Conservation (phyloP, 2,888 invertebrate genomes). For the Mayetiola destructor region DNA sequence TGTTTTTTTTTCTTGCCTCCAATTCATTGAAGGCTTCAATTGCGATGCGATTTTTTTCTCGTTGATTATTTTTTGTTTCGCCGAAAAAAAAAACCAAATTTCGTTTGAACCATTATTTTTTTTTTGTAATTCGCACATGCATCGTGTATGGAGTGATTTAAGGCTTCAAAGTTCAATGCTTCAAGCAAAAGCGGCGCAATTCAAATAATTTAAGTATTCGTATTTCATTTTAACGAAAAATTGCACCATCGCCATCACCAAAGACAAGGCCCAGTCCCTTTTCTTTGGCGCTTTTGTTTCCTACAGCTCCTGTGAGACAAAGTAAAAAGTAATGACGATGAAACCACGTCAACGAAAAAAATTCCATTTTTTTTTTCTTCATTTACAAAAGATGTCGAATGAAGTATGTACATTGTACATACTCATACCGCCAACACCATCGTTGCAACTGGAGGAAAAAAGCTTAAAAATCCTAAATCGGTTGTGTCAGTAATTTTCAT, state of each 20-base stretch:
- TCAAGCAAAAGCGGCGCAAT: too few relatives aligned
- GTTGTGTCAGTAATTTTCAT: constrained; percentile 11
- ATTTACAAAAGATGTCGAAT: constrained; percentile 6
- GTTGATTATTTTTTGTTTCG: too few relatives aligned
- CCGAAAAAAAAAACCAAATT: background rate
- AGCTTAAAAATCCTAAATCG: background rate
- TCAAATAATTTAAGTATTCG: background rate
- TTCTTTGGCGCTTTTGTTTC: background rate
- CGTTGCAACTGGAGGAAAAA: background rate
- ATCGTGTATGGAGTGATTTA: too few relatives aligned
- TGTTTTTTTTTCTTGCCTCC: background rate
- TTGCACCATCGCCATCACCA: background rate
- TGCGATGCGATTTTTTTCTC: too few relatives aligned
- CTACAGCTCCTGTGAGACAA: background rate
- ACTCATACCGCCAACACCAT: background rate
- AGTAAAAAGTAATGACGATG: constrained; percentile 1
- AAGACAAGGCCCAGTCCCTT: background rate
- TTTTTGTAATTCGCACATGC: too few relatives aligned
- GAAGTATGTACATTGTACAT: too few relatives aligned
- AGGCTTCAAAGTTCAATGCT: constrained; percentile 8
- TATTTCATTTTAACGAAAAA: background rate
- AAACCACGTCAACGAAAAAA: constrained; percentile 7
- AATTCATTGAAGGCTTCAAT: too few relatives aligned
- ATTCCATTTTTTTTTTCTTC: background rate
- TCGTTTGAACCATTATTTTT: too few relatives aligned